Conservation (phyloP, 2,113 vertebrate species). For the Brachirus orientalis region DNA sequence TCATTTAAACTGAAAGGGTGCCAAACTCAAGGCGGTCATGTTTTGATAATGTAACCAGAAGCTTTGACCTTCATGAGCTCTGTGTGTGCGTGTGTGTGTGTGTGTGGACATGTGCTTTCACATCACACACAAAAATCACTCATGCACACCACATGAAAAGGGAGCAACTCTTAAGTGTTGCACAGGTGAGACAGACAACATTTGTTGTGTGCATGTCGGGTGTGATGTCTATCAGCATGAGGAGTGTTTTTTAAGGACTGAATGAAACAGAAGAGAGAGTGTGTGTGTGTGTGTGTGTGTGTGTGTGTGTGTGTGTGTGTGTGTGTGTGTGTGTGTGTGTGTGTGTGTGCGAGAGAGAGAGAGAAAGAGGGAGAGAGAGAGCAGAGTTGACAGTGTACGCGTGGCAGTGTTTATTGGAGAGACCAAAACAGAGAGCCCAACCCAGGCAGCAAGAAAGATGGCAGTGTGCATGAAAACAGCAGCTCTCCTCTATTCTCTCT, state of each 20-base stretch:
- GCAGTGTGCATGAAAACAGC: constrained; percentile 75
- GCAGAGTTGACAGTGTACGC: constrained; percentile 88
- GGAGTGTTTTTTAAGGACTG: not conserved
- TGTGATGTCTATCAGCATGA: not conserved
- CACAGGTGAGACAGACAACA: not conserved
- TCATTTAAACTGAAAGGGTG: no score
- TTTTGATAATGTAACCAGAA: no score
- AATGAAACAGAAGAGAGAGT: no score
- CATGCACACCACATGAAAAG: not conserved
- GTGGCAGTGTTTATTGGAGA: constrained; percentile 92
- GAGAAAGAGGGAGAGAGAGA: constrained; percentile 36
- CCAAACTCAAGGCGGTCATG: no score
- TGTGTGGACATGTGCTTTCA: no score
- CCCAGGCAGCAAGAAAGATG: constrained; percentile 83
- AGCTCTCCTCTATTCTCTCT: no score
- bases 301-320: not conserved
- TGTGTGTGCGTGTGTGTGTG: not conserved
- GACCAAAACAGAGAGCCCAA: constrained; percentile 87
- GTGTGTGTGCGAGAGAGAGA: not conserved
- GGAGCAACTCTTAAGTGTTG: not conserved
- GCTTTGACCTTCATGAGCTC: not conserved
- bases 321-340: constrained; percentile 21
- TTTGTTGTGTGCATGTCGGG: not conserved
- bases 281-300: not conserved
- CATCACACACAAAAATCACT: no score